Evolutionary conservation across 2,797 vertebrate genomes (phyloP).

Genomic region (Pantherophis alleghaniensis): DNA sequence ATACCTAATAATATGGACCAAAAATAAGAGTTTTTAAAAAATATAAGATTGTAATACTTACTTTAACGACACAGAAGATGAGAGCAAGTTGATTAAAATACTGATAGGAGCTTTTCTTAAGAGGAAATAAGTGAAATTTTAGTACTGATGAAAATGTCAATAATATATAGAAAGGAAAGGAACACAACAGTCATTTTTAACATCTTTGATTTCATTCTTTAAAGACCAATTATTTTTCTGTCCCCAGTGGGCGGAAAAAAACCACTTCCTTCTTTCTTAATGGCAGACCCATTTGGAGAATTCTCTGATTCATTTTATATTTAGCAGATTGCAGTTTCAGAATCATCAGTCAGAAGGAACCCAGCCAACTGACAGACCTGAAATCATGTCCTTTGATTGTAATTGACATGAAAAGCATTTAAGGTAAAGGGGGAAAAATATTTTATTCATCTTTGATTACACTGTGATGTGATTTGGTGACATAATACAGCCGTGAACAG

Average conservation of each 20-base stretch:
- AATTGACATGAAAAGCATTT: slow-evolving; percentile 88
- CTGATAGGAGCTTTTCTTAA: slow-evolving; percentile 55
- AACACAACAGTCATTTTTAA: slow-evolving; percentile 70
- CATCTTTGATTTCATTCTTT: slow-evolving; percentile 79
- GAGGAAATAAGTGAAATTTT: slow-evolving; percentile 56
- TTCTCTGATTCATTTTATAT: slow-evolving; percentile 81
- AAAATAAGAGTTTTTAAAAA: slow-evolving; percentile 50
- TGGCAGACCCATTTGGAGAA: slow-evolving; percentile 80
- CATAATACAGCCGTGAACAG: slow-evolving; percentile 81
- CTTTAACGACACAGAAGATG: slow-evolving; percentile 54
- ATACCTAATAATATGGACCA: slow-evolving; percentile 56
- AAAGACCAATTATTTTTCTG: slow-evolving; percentile 80
- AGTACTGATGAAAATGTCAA: slow-evolving; percentile 48
- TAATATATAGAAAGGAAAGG: slow-evolving; percentile 45
- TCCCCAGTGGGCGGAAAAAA: slow-evolving; percentile 71
- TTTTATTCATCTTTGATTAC: slow-evolving; percentile 92
- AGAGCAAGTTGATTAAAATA: slow-evolving; percentile 67
- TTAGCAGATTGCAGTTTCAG: slow-evolving; percentile 81
- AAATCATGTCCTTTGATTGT: slow-evolving; percentile 89
- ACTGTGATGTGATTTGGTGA: slow-evolving; percentile 87
- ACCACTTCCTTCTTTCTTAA: slow-evolving; percentile 69
- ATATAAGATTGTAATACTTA: slow-evolving; percentile 69
- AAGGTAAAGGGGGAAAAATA: slow-evolving; percentile 76
- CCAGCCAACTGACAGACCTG: slow-evolving; percentile 77
- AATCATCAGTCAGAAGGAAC: slow-evolving; percentile 80